Percentiles rank a stretch among this genome's conserved stretches.
Conservation (phyloP, 2,888 invertebrate species). For the Phaonia tiefii region DNA sequence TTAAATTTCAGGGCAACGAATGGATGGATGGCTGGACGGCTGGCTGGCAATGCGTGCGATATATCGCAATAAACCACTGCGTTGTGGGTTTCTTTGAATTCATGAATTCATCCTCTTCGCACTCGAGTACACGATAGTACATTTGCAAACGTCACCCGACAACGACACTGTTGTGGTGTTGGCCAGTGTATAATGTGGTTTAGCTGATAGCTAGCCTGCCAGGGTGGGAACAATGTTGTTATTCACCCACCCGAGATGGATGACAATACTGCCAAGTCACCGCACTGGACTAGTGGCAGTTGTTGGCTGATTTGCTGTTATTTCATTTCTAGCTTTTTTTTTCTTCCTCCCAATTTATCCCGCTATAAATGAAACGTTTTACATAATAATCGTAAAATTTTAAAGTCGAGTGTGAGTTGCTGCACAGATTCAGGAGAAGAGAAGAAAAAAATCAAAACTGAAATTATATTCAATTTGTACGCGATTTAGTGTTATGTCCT, state of each 20-base stretch:
- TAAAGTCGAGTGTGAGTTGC: neutral
- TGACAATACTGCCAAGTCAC: slow-evolving; percentile 56
- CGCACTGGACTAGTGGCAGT: slow-evolving; percentile 45
- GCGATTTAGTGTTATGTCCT: slow-evolving; percentile 78
- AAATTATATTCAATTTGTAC: slow-evolving; percentile 80
- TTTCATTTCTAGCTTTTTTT: too few relatives aligned
- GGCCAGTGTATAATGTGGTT: slow-evolving; percentile 56
- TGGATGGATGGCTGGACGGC: slow-evolving; percentile 19
- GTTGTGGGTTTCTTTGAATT: slow-evolving; percentile 43
- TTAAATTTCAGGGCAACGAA: neutral
- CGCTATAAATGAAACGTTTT: slow-evolving; percentile 58
- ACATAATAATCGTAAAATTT: slow-evolving; percentile 74
- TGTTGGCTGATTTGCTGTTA: slow-evolving; percentile 26
- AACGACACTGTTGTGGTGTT: slow-evolving; percentile 25
- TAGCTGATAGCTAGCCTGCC: slow-evolving; percentile 38
- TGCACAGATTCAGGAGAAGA: too few relatives aligned
- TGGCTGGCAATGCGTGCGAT: slow-evolving; percentile 30
- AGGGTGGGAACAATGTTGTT: slow-evolving; percentile 58
- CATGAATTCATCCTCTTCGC: neutral
- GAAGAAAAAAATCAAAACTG: slow-evolving; percentile 75
- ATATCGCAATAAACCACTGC: slow-evolving; percentile 15
- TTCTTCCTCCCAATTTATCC: neutral
- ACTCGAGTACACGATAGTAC: slow-evolving; percentile 20
- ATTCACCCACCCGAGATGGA: slow-evolving; percentile 51
- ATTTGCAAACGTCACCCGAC: slow-evolving; percentile 52